A percentile compares a stretch with the other conserved stretches of the same genome.
Evolutionary conservation across 2,888 invertebrate species (phyloP).

Genomic region (Caenorhabditis virilis): DNA sequence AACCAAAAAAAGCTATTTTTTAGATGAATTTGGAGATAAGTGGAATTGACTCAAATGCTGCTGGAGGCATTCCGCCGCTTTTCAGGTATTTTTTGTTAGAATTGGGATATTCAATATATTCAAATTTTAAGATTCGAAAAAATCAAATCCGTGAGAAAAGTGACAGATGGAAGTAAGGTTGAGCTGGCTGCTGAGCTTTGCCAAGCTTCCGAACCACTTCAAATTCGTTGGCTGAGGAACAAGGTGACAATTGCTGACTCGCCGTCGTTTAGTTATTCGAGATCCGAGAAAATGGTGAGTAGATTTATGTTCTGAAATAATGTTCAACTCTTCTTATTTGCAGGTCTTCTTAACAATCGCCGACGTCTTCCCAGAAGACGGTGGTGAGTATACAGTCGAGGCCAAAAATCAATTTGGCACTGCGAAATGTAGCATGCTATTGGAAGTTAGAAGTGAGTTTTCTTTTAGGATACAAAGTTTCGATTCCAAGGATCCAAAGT

Average conservation of each 20-base stretch:
- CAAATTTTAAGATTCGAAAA: constrained; percentile 38
- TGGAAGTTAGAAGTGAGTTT: constrained; percentile 50
- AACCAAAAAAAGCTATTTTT: constrained; percentile 6
- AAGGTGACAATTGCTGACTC: constrained; percentile 59
- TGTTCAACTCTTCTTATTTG: too few species aligned
- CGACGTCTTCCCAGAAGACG: constrained; percentile 68
- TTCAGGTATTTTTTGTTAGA: constrained; percentile 19
- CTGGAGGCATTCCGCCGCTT: constrained; percentile 55
- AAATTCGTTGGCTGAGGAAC: constrained; percentile 63
- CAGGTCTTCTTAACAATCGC: constrained; percentile 55
- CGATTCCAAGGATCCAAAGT: too few species aligned
- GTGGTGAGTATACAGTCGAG: constrained; percentile 74
- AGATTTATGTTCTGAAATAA: too few species aligned
- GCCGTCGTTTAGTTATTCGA: constrained; percentile 52
- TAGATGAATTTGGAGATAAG: constrained; percentile 57
- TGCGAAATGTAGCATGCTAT: constrained; percentile 46
- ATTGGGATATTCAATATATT: background rate
- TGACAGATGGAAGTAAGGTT: constrained; percentile 53
- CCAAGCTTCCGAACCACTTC: constrained; percentile 63
- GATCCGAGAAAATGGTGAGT: constrained; percentile 38
- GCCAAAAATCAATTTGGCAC: constrained; percentile 51
- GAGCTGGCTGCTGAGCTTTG: constrained; percentile 51
- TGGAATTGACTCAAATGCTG: constrained; percentile 38
- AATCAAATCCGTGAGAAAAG: constrained; percentile 40
- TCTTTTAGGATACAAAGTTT: too few species aligned